phyloP scores from a whole-genome alignment of 2,113 vertebrate genomes.

The Tachysurus vachellii region DNA sequence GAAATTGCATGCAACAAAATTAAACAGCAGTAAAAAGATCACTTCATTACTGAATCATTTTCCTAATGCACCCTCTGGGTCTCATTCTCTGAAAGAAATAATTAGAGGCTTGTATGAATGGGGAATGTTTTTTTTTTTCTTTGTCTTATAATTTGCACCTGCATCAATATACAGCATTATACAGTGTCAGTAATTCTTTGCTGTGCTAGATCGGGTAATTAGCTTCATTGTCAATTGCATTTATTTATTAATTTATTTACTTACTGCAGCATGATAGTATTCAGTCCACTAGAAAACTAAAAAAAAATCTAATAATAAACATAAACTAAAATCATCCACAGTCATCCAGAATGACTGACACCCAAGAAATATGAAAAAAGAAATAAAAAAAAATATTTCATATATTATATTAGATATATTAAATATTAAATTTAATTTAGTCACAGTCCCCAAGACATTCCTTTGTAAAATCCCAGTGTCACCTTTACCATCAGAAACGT shows the following conservation, averaged over 20 bases:
- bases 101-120: slow-evolving; percentile 11
- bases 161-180: slow-evolving; percentile 31
- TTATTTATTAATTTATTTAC: too few species aligned
- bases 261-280: background rate
- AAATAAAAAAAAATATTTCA: background rate
- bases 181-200: background rate
- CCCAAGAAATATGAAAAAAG: background rate
- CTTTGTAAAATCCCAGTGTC: background rate
- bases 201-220: background rate
- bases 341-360: background rate
- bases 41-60: background rate
- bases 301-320: background rate
- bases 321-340: background rate
- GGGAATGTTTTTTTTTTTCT: slow-evolving; percentile 21
- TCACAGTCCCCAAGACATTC: background rate
- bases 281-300: background rate
- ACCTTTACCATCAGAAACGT: background rate
- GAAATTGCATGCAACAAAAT: background rate
- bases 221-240: slow-evolving; percentile 18
- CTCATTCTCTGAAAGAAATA: slow-evolving; percentile 10
- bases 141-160: slow-evolving; percentile 41
- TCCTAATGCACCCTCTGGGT: background rate
- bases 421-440: background rate
- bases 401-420: background rate
- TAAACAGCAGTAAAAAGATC: background rate